These are phyloP conservation scores for Polymixis flavicincta DNA, from an alignment of 2,888 invertebrate genomes.

Conservation along the genomic window DNA sequence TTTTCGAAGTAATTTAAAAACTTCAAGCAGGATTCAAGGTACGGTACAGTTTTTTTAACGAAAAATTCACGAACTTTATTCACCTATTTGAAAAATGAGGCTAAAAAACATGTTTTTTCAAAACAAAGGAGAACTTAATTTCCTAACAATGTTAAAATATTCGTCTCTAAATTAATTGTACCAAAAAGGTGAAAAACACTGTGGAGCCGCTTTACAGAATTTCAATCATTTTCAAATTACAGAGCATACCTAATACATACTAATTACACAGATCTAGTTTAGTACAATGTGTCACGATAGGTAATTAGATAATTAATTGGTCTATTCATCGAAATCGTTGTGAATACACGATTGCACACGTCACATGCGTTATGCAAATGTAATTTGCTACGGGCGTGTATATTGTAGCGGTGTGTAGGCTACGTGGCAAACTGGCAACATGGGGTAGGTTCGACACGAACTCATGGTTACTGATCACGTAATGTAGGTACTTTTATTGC, in stretches of 20 bases:
- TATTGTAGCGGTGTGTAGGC: not conserved
- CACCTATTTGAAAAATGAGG: not conserved
- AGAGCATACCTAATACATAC: constrained; percentile 1
- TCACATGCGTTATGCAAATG: constrained; percentile 53
- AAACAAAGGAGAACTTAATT: not conserved
- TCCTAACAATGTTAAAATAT: not conserved
- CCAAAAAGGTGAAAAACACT: not conserved
- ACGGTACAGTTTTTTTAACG: not conserved
- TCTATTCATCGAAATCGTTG: constrained; percentile 16
- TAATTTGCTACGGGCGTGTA: constrained; percentile 40
- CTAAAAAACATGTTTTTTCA: not conserved
- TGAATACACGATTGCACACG: constrained; percentile 9
- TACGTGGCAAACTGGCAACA: constrained; percentile 7
- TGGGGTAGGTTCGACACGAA: not conserved
- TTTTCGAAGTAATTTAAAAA: constrained; percentile 15
- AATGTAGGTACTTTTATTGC: not conserved
- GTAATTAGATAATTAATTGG: constrained; percentile 22
- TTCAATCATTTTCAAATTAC: constrained; percentile 13
- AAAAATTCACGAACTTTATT: constrained; percentile 12
- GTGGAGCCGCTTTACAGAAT: not conserved
- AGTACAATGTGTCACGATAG: not conserved
- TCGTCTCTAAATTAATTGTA: not conserved
- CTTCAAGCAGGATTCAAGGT: not conserved
- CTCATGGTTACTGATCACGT: constrained; percentile 6
- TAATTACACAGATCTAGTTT: constrained; percentile 2